phyloP scores from a whole-genome alignment of 2,888 invertebrate species.

The Linnaemya tessellans region DNA sequence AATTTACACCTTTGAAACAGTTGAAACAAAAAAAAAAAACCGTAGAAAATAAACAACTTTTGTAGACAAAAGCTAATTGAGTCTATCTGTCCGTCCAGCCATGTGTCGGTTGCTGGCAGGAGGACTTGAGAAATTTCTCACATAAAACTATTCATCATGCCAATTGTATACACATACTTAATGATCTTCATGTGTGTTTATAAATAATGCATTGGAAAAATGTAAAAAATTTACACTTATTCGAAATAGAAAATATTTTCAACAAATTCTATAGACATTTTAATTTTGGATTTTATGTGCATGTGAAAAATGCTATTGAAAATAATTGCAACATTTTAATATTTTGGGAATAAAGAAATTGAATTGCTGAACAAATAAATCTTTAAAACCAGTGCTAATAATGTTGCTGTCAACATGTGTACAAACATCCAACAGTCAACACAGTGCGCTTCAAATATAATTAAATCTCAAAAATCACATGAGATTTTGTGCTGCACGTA shows the following conservation, averaged over 20 bases:
- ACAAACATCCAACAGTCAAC: too few relatives aligned
- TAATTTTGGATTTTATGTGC: conserved; percentile 18
- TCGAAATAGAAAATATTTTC: conserved; percentile 38
- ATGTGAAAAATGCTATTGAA: conserved; percentile 36
- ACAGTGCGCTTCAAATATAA: too few relatives aligned
- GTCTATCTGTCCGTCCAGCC: conserved; percentile 27
- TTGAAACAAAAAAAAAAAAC: conserved; percentile 28
- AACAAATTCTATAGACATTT: conserved; percentile 53
- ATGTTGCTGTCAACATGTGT: not conserved
- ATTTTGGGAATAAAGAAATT: not conserved
- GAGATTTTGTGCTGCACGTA: too few relatives aligned
- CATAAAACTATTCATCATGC: conserved; percentile 56
- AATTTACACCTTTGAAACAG: conserved; percentile 55
- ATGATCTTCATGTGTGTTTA: conserved; percentile 10
- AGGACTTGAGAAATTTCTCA: conserved; percentile 69
- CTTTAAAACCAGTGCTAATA: not conserved
- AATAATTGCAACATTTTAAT: conserved; percentile 12
- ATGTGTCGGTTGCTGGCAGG: conserved; percentile 15
- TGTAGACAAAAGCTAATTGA: conserved; percentile 61
- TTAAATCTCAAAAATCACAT: too few relatives aligned
- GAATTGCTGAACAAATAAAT: not conserved
- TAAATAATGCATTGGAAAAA: conserved; percentile 62
- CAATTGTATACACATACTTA: not conserved
- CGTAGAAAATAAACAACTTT: conserved; percentile 16
- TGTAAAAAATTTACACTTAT: conserved; percentile 30